Conservation (phyloP, 2,888 invertebrate genomes). For the Axea sp. region DNA sequence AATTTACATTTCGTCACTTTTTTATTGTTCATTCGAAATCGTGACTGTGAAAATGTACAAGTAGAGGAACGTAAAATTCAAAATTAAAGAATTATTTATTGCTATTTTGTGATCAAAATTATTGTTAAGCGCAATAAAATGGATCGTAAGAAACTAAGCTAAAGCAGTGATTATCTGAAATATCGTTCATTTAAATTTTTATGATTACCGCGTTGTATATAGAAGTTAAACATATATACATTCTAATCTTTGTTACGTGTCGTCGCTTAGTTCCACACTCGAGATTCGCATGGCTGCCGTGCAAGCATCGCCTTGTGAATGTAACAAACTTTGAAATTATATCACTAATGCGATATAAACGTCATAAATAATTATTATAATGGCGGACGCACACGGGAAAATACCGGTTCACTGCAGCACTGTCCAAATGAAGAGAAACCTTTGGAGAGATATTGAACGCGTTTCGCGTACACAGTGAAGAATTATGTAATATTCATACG, state of each 20-base stretch:
- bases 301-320: constrained; percentile 60
- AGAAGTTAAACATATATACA: constrained; percentile 51
- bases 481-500: constrained; percentile 58
- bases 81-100: too few relatives aligned
- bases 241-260: constrained; percentile 60
- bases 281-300: constrained; percentile 58
- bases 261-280: constrained; percentile 59
- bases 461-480: constrained; percentile 51
- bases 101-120: too few relatives aligned
- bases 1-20: too few relatives aligned
- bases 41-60: too few relatives aligned
- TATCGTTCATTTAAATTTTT: constrained; percentile 40
- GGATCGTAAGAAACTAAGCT: too few relatives aligned
- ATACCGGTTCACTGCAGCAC: constrained; percentile 56
- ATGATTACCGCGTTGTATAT: constrained; percentile 29
- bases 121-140: too few relatives aligned
- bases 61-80: too few relatives aligned
- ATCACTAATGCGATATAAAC: constrained; percentile 74
- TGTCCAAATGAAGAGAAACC: constrained; percentile 62
- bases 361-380: constrained; percentile 75
- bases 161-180: constrained; percentile 38
- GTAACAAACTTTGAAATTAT: constrained; percentile 75
- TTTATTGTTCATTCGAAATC: too few relatives aligned
- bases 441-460: constrained; percentile 61
- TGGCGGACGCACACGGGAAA: constrained; percentile 67